Conservation (phyloP, 1,140 invertebrate species). For the Archivesica marissinica region DNA sequence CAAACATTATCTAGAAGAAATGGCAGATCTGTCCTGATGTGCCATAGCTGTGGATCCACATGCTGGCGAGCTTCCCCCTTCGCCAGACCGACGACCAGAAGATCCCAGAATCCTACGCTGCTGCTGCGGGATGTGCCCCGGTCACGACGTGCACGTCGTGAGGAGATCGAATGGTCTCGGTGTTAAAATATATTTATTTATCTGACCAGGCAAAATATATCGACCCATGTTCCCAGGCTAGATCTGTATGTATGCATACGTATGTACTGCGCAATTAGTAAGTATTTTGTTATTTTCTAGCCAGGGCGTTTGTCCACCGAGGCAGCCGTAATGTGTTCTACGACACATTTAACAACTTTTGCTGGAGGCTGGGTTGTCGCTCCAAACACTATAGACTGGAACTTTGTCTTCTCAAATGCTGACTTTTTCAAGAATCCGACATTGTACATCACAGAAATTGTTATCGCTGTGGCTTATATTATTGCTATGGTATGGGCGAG, state of each 20-base stretch:
- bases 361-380: slow-evolving; percentile 82
- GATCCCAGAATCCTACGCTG: too few species aligned
- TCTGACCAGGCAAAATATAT: too few species aligned
- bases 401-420: slow-evolving; percentile 83
- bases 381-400: slow-evolving; percentile 84
- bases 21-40: too few species aligned
- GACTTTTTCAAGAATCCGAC: slow-evolving; percentile 86
- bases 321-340: slow-evolving; percentile 73
- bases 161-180: too few species aligned
- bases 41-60: too few species aligned
- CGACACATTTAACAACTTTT: slow-evolving; percentile 83
- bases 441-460: slow-evolving; percentile 85
- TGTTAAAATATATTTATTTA: too few species aligned
- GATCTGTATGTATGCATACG: background rate
- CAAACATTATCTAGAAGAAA: too few species aligned
- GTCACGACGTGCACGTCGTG: background rate
- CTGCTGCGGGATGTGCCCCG: background rate
- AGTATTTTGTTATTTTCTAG: slow-evolving; percentile 61
- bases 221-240: background rate
- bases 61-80: too few species aligned
- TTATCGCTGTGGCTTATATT: slow-evolving; percentile 84
- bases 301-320: slow-evolving; percentile 70
- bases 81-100: too few species aligned
- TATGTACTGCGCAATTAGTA: too few species aligned
- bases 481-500: slow-evolving; percentile 84